These are phyloP conservation scores for Hypolimnas misippus DNA, from an alignment of 2,888 invertebrate species.

Conservation along the genomic window DNA sequence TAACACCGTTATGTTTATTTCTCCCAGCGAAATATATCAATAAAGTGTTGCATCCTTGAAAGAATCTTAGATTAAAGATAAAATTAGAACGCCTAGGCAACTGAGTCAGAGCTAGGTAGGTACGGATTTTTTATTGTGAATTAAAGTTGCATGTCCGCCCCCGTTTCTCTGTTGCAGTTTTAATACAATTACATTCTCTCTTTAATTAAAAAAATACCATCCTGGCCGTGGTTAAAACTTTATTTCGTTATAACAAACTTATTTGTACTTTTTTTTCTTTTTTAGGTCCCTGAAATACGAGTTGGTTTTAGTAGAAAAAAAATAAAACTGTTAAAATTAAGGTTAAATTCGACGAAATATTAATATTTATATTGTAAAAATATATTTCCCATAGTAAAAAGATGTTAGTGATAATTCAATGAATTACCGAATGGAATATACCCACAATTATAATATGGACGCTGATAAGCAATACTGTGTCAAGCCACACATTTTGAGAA, in stretches of 20 bases:
- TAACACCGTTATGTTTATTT: neutral
- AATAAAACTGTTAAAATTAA: neutral
- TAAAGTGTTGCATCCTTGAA: neutral
- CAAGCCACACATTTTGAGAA: too few species aligned
- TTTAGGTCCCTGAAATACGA: neutral
- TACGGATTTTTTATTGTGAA: slow-evolving; percentile 19
- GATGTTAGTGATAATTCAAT: too few species aligned
- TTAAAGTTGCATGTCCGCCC: slow-evolving; percentile 12
- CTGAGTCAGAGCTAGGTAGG: slow-evolving; percentile 6
- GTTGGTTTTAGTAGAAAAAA: neutral
- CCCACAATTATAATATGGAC: too few species aligned
- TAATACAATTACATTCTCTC: neutral
- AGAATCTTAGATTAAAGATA: slow-evolving; percentile 9
- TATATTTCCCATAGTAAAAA: too few species aligned
- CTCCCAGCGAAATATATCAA: neutral
- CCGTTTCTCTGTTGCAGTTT: slow-evolving; percentile 6
- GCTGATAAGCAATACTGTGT: too few species aligned
- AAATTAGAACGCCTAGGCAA: slow-evolving; percentile 14
- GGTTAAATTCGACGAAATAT: too few species aligned
- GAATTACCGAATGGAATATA: too few species aligned
- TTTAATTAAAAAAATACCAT: slow-evolving; percentile 6
- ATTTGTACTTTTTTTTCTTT: neutral
- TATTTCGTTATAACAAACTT: neutral
- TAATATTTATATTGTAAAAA: too few species aligned
- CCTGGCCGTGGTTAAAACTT: neutral